Evolutionary conservation across 2,888 invertebrate species (phyloP), one percentile per base, ranked within the genome.

Genomic region (Junonia oenone): DNA sequence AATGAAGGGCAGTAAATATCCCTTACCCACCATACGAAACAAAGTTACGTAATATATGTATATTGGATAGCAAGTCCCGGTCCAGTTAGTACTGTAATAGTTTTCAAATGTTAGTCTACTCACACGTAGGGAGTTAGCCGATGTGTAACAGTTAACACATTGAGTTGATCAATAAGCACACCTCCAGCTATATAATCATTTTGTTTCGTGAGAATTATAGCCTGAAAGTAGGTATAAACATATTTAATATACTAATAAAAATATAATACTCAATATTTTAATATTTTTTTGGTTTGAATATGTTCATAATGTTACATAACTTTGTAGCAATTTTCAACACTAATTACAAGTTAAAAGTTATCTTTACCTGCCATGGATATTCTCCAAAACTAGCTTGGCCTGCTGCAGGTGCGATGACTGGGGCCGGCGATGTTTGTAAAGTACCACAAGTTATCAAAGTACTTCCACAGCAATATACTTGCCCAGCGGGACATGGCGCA

Each of bases 141-240:
- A 75, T 95, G 95, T 6, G 95, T 95, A 0, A 94, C 94, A 0
- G 96, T 95, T 11, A 95, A 71, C 3, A 96, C 91, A 74, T 95
- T 93, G 19, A 90, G 83, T n/a, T 86, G 83, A 66, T 93, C 92
- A 43, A 96, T 91, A 2, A 96, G 83, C 1, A 93, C 94, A 8
- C 95, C 95, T 31, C 95, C 94, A 19, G 95, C 95, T 37, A 95
- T 81, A 69, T 93, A 95, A 56, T 92, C 91, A 68, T 93, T 93
- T 62, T 87, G 90, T 33, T 78, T 88, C 1, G 92, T 91, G 19
- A 94, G 73, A 46, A 94, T 78, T 0, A 93, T 79, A 0, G 87
- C 91, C 91, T 91, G 77, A 37, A n/a, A n/a, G n/a, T n/a, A n/a
- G n/a, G n/a, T n/a, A n/a, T n/a, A n/a, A n/a, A n/a, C n/a, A n/a